These are phyloP conservation scores for Stenchaetothrips biformis DNA, from an alignment of 2,888 invertebrate species.

Conservation along the genomic window DNA sequence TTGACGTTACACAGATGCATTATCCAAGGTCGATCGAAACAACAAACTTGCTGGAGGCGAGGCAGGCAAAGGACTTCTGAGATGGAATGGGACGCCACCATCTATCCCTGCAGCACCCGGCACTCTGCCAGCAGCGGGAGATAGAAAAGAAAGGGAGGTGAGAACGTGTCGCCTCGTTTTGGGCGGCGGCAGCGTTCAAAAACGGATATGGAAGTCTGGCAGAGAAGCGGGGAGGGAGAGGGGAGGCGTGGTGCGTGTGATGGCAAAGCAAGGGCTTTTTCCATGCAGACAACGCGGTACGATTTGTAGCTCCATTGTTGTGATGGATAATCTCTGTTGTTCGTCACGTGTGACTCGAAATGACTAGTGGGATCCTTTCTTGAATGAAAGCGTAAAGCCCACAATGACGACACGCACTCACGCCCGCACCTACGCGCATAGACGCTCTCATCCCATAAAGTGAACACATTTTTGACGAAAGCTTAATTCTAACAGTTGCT, in stretches of 20 bases:
- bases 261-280: background rate
- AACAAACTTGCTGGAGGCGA: no score
- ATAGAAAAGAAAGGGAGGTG: background rate
- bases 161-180: background rate
- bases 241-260: background rate
- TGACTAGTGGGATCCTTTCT: no score
- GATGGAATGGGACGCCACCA: no score
- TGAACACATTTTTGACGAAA: no score
- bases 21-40: no score
- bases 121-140: background rate
- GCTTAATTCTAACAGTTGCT: no score
- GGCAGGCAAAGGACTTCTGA: no score
- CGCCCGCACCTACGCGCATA: background rate
- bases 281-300: background rate
- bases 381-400: background rate
- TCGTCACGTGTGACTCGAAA: no score
- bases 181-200: background rate
- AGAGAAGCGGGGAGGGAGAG: background rate
- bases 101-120: background rate
- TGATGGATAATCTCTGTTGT: slow-evolving; percentile 9
- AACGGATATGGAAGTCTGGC: background rate
- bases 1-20: no score
- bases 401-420: background rate
- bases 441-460: background rate
- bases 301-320: slow-evolving; percentile 21